A percentile compares a stretch with the other conserved stretches of the same genome.
These are phyloP conservation scores for Harmothoe impar DNA, from an alignment of 2,888 invertebrate genomes.

Conservation along the genomic window DNA sequence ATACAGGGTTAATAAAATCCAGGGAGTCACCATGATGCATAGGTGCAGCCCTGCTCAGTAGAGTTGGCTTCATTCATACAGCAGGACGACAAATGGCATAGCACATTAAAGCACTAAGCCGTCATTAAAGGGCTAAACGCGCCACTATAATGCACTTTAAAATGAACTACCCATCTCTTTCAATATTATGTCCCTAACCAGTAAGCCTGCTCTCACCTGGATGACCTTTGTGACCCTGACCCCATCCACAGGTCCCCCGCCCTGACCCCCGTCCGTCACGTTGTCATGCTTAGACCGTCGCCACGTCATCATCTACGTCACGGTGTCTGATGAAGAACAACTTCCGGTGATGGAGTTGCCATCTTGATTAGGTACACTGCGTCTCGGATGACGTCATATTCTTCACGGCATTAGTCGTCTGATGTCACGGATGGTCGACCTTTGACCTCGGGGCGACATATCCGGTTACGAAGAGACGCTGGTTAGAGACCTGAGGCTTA, in stretches of 20 bases:
- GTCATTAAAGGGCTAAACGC: too few species aligned
- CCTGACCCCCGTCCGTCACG: conserved; percentile 5
- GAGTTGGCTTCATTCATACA: too few species aligned
- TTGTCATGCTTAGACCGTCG: background rate
- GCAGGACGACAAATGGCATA: too few species aligned
- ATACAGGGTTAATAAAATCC: too few species aligned
- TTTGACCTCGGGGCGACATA: background rate
- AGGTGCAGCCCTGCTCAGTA: too few species aligned
- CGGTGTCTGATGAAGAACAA: background rate
- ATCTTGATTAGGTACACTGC: background rate
- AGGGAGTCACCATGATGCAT: too few species aligned
- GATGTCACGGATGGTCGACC: background rate
- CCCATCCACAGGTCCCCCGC: background rate
- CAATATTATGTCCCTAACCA: too few species aligned
- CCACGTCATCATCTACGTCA: conserved; percentile 14
- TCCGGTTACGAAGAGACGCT: background rate
- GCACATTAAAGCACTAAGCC: too few species aligned
- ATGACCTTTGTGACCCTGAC: background rate
- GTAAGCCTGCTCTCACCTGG: too few species aligned
- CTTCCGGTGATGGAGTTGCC: background rate
- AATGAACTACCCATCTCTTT: too few species aligned
- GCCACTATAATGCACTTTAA: too few species aligned
- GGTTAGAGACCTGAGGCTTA: background rate
- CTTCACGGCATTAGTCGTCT: background rate
- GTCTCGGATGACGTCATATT: background rate